Percentiles rank a stretch among this genome's conserved stretches.
Conservation (phyloP, 2,888 invertebrate species). For the Hemistola chrysoprasaria region DNA sequence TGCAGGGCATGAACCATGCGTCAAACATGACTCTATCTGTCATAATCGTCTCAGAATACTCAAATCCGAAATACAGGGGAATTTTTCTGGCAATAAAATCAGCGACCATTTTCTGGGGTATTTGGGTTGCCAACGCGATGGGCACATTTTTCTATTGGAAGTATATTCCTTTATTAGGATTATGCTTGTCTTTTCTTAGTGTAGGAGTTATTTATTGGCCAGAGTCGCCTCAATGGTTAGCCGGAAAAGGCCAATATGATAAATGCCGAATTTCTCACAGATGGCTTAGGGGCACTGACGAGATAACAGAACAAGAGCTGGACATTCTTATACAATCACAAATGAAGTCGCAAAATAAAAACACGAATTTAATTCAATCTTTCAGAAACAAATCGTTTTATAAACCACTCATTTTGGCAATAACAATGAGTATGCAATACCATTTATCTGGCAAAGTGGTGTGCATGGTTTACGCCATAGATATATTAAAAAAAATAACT, state of each 20-base stretch:
- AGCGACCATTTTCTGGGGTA: slow-evolving; percentile 38
- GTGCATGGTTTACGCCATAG: slow-evolving; percentile 37
- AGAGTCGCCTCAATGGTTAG: slow-evolving; percentile 41
- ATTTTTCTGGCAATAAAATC: slow-evolving; percentile 39
- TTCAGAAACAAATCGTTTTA: slow-evolving; percentile 35
- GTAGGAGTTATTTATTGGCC: slow-evolving; percentile 30
- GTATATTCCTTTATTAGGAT: slow-evolving; percentile 33
- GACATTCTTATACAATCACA: slow-evolving; percentile 32
- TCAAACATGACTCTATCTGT: slow-evolving; percentile 31
- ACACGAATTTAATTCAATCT: slow-evolving; percentile 5
- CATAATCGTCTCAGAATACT: slow-evolving; percentile 37
- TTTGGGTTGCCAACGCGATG: slow-evolving; percentile 42
- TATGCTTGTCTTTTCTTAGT: slow-evolving; percentile 23
- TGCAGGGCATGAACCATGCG: slow-evolving; percentile 37
- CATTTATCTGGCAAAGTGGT: slow-evolving; percentile 43
- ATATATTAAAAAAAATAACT: slow-evolving; percentile 41
- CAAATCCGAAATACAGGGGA: slow-evolving; percentile 35
- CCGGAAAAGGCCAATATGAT: slow-evolving; percentile 32
- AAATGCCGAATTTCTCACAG: slow-evolving; percentile 31
- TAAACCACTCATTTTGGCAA: slow-evolving; percentile 33
- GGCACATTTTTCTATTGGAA: slow-evolving; percentile 42
- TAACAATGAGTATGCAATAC: slow-evolving; percentile 32
- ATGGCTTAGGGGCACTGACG: slow-evolving; percentile 33
- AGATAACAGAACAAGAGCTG: slow-evolving; percentile 32
- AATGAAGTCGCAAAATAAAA: slow-evolving; percentile 3